phyloP scores from a whole-genome alignment of 2,888 invertebrate species.

The Mallateleia sp. region DNA sequence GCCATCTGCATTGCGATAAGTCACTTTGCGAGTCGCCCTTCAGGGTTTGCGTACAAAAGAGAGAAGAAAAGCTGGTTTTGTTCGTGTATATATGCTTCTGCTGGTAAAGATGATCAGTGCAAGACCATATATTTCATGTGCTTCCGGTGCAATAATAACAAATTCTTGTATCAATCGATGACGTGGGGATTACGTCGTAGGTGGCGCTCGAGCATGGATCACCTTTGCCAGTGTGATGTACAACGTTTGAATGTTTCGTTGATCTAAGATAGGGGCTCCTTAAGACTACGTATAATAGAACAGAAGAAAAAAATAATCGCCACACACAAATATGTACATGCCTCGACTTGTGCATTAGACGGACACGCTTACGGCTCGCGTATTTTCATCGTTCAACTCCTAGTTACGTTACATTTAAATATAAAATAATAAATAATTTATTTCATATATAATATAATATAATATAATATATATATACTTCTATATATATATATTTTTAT shows the following conservation, averaged over 20 bases:
- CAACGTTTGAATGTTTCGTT: conserved; percentile 47
- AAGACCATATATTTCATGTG: no score
- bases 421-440: conserved; percentile 81
- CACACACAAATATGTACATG: conserved; percentile 62
- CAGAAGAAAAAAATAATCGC: conserved; percentile 43
- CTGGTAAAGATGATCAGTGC: no score
- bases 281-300: conserved; percentile 33
- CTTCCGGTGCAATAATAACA: no score
- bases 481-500: conserved; percentile 63
- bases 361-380: conserved; percentile 49
- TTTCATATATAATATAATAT: conserved; percentile 46
- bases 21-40: conserved; percentile 50
- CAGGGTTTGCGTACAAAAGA: conserved; percentile 11
- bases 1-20: conserved; percentile 22
- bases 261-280: conserved; percentile 24
- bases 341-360: conserved; percentile 67
- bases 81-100: no score
- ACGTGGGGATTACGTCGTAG: no score
- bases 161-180: no score
- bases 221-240: no score
- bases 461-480: conserved; percentile 57
- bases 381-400: conserved; percentile 24
- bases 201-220: no score
- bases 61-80: conserved; percentile 23
- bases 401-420: conserved; percentile 72